Evolutionary conservation across 2,888 invertebrate species (phyloP).

Genomic region (Sesia apiformis): DNA sequence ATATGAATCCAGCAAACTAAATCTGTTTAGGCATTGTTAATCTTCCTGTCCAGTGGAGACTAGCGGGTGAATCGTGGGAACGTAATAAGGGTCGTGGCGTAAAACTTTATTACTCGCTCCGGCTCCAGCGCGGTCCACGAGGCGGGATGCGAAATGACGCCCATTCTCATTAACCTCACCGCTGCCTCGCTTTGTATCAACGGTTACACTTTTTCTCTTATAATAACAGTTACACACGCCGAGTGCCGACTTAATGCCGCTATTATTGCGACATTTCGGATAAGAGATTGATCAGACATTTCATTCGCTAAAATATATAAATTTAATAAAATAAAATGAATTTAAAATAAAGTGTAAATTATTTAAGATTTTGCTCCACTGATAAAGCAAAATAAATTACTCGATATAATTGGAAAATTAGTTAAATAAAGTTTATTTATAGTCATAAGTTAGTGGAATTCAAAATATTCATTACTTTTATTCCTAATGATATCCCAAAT

Average conservation of each 20-base stretch:
- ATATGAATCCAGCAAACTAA: slow-evolving; percentile 21
- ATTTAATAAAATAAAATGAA: too few relatives aligned
- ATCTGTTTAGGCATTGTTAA: slow-evolving; percentile 60
- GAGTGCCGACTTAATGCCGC: slow-evolving; percentile 9
- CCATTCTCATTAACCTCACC: slow-evolving; percentile 63
- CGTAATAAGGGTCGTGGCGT: slow-evolving; percentile 54
- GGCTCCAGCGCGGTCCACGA: slow-evolving; percentile 33
- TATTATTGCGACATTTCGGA: slow-evolving; percentile 1
- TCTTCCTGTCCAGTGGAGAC: slow-evolving; percentile 41
- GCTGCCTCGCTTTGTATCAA: slow-evolving; percentile 35
- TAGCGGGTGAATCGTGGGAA: slow-evolving; percentile 36
- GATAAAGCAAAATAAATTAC: too few relatives aligned
- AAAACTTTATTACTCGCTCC: slow-evolving; percentile 59
- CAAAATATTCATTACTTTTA: too few relatives aligned
- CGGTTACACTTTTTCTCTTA: slow-evolving; percentile 30
- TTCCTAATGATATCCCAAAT: too few relatives aligned
- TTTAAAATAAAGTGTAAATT: too few relatives aligned
- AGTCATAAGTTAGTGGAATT: too few relatives aligned
- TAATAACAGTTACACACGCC: slow-evolving; percentile 10
- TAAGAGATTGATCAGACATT: too few relatives aligned
- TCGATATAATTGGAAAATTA: too few relatives aligned
- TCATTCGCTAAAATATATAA: too few relatives aligned
- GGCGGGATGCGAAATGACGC: slow-evolving; percentile 51
- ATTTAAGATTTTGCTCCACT: too few relatives aligned
- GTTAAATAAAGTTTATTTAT: too few relatives aligned